Percentiles rank a stretch among this genome's conserved stretches.
Conservation (phyloP, 2,113 vertebrate species). For the Sinocyclocheilus anshuiensis region DNA sequence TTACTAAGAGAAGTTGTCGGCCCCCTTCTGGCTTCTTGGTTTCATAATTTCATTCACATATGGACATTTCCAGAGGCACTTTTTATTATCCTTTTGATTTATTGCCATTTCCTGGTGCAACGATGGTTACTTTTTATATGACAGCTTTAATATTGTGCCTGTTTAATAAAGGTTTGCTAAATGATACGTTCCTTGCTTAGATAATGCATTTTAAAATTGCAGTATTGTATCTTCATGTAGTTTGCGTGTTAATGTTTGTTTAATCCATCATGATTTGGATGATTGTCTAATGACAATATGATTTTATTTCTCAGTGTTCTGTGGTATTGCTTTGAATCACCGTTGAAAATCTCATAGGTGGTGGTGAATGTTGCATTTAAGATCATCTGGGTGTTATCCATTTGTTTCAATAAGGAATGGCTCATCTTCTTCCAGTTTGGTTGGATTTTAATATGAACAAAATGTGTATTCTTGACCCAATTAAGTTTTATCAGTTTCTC, state of each 20-base stretch:
- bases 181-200: neutral
- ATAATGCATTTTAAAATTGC: neutral
- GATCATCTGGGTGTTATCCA: neutral
- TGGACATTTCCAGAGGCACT: neutral
- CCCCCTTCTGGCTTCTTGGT: slow-evolving; percentile 8
- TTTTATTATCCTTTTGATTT: neutral
- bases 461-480: neutral
- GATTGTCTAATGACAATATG: neutral
- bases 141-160: neutral
- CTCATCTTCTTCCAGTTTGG: neutral
- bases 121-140: neutral
- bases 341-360: too few relatives aligned
- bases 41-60: neutral
- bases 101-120: neutral
- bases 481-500: neutral
- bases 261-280: neutral
- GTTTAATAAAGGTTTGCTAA: neutral
- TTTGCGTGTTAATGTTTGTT: neutral
- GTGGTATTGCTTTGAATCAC: neutral
- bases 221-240: neutral
- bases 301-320: neutral
- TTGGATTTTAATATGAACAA: neutral
- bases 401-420: neutral
- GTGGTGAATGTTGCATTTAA: neutral
- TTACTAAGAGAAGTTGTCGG: neutral